phyloP scores from a whole-genome alignment of 2,113 vertebrate genomes.

The Megaceryle torquata region DNA sequence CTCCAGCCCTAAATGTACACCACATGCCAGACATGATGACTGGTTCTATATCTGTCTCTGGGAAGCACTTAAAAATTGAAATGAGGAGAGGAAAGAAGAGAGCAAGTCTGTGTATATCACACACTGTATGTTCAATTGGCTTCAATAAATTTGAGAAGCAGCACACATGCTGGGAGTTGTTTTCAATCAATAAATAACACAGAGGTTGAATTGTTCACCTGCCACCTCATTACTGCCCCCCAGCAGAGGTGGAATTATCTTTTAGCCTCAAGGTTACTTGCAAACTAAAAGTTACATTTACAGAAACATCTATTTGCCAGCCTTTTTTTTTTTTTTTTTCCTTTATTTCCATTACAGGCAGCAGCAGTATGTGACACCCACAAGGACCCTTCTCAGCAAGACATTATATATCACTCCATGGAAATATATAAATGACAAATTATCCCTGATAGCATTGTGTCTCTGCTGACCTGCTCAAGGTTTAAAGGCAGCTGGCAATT shows the following conservation, averaged over 20 bases:
- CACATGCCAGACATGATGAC: not conserved
- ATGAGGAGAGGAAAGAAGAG: conserved; percentile 29
- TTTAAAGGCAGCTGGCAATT: conserved; percentile 69
- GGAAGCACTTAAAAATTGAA: conserved; percentile 46
- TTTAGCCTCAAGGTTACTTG: conserved; percentile 34
- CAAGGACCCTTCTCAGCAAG: conserved; percentile 66
- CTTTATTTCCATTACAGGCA: conserved; percentile 59
- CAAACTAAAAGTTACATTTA: conserved; percentile 53
- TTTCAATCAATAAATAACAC: conserved; percentile 57
- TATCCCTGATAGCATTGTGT: conserved; percentile 59
- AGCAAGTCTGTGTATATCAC: not conserved
- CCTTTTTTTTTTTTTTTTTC: not conserved
- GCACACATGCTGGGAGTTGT: not conserved
- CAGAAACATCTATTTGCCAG: conserved; percentile 63
- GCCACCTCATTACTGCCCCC: conserved; percentile 11
- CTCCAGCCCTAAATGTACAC: conserved; percentile 11
- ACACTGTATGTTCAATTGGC: not conserved
- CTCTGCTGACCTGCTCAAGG: conserved; percentile 67
- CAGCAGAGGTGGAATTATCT: conserved; percentile 36
- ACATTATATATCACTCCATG: conserved; percentile 67
- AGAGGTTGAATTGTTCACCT: conserved; percentile 41
- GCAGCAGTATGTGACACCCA: conserved; percentile 62
- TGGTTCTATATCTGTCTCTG: conserved; percentile 21
- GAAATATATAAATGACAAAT: conserved; percentile 72
- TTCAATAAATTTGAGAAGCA: conserved; percentile 44